These are phyloP conservation scores for Conomelus anceps DNA, from an alignment of 2,888 invertebrate species.

Conservation along the genomic window DNA sequence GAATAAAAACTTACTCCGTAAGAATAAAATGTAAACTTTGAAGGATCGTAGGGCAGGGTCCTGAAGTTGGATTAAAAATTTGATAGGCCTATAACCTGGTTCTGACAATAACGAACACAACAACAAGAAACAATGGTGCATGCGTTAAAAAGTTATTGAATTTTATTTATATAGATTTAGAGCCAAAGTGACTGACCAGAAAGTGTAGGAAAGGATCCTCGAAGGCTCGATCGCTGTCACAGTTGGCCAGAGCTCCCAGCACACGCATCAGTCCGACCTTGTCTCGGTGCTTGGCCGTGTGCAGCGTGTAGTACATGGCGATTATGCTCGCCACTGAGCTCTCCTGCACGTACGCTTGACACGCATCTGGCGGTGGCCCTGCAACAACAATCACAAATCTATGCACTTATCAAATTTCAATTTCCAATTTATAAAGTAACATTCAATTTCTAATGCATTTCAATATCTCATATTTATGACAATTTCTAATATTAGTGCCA, in stretches of 20 bases:
- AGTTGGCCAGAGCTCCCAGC: conserved; percentile 81
- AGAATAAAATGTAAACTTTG: too few species aligned
- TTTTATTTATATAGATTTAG: background rate
- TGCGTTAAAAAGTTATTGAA: background rate
- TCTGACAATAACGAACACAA: too few species aligned
- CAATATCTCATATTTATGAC: too few species aligned
- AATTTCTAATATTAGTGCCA: too few species aligned
- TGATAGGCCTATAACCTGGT: too few species aligned
- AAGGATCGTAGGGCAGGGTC: too few species aligned
- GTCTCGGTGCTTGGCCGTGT: conserved; percentile 76
- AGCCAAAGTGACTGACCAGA: conserved; percentile 50
- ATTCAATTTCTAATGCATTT: too few species aligned
- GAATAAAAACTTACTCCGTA: too few species aligned
- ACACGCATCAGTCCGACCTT: conserved; percentile 75
- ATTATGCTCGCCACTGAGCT: conserved; percentile 86
- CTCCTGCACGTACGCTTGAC: conserved; percentile 85
- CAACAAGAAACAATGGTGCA: too few species aligned
- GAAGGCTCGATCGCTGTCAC: conserved; percentile 86
- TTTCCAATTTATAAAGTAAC: too few species aligned
- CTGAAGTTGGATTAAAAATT: too few species aligned
- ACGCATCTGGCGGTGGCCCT: conserved; percentile 87
- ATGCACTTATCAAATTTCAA: too few species aligned
- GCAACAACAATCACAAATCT: conserved; percentile 12
- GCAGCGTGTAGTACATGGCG: conserved; percentile 91
- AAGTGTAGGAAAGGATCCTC: conserved; percentile 94